A percentile compares a stretch with the other conserved stretches of the same genome.
phyloP scores from a whole-genome alignment of 2,113 vertebrate genomes.

The Marmota flaviventris region DNA sequence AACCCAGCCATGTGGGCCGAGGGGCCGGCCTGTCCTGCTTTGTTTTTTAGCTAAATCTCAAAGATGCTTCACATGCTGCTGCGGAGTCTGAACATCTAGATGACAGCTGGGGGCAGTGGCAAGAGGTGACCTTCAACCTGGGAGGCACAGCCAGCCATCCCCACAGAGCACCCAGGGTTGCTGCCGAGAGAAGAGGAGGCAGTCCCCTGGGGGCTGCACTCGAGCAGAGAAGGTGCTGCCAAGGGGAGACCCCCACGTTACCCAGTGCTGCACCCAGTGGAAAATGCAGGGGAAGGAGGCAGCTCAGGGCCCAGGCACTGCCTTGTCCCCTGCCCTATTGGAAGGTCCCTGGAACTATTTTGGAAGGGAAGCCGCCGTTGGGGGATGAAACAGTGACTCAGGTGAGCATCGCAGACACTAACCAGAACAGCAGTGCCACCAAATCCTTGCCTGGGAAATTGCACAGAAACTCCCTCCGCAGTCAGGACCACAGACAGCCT shows the following conservation, averaged over 20 bases:
- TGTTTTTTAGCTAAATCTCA: neutral
- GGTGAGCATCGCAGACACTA: fast-evolving
- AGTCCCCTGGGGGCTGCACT: fast-evolving
- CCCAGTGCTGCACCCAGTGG: fast-evolving
- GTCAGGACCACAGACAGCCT: neutral
- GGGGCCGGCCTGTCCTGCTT: no score
- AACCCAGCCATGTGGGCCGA: neutral
- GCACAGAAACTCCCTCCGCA: no score
- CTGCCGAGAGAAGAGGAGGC: neutral
- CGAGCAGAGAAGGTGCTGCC: fast-evolving
- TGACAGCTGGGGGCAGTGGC: neutral
- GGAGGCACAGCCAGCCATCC: fast-evolving
- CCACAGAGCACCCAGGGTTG: fast-evolving
- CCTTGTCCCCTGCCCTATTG: neutral
- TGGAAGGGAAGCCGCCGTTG: neutral
- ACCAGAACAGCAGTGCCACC: neutral
- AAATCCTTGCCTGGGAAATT: fast-evolving
- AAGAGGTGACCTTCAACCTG: neutral
- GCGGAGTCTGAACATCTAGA: neutral
- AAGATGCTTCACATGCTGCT: neutral
- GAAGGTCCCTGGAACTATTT: no score
- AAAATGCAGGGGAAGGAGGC: fast-evolving
- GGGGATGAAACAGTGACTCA: neutral
- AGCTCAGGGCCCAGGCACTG: neutral
- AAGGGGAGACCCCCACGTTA: fast-evolving